Evolutionary conservation across 2,113 vertebrate species (phyloP).

Genomic region (Merops nubicus): DNA sequence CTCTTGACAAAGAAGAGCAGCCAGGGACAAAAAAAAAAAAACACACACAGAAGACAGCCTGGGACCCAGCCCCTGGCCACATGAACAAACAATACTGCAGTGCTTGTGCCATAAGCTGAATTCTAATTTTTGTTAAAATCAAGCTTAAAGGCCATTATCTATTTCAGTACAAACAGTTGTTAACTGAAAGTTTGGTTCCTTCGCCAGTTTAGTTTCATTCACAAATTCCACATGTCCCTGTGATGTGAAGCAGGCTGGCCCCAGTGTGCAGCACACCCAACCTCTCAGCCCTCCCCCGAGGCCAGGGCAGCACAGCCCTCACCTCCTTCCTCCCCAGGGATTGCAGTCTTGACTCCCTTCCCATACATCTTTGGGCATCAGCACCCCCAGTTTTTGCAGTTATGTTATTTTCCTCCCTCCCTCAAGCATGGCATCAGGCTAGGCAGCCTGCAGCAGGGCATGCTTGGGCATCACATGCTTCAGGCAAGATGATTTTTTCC

Average conservation of each 20-base stretch:
- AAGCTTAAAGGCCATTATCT: not conserved
- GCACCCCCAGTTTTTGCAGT: accelerated
- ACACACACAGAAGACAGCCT: not conserved
- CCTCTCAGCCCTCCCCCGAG: not conserved
- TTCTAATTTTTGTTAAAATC: not conserved
- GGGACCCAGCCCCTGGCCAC: not conserved
- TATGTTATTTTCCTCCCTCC: not conserved
- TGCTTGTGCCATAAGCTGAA: accelerated
- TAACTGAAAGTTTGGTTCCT: not conserved
- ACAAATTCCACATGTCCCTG: not conserved
- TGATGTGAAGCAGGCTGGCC: not conserved
- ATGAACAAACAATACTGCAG: not conserved
- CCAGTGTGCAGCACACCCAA: not conserved
- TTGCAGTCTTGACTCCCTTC: not conserved
- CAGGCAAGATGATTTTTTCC: not conserved
- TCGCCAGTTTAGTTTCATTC: not conserved
- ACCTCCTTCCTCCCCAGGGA: too few species aligned
- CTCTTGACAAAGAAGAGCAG: not conserved
- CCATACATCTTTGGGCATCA: not conserved
- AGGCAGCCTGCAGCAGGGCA: not conserved
- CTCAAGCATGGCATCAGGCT: not conserved
- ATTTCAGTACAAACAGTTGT: not conserved
- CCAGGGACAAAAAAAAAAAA: not conserved
- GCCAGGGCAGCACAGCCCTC: not conserved
- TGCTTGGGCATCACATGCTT: accelerated